Conservation (phyloP, 2,113 vertebrate genomes). For the Cygnus atratus region DNA sequence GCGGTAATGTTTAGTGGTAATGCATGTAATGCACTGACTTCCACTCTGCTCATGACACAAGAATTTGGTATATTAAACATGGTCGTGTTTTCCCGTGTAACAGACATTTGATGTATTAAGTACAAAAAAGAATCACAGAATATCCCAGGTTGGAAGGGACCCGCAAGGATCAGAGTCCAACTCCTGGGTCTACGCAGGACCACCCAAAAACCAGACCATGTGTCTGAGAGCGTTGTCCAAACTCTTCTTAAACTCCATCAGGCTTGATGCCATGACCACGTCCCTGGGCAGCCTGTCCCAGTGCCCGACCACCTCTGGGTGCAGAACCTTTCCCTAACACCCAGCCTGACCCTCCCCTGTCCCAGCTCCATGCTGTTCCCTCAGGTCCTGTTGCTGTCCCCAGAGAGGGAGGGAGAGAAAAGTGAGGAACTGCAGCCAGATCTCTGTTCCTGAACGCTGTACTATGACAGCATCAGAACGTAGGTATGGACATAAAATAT, state of each 20-base stretch:
- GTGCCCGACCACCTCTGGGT: too few species aligned
- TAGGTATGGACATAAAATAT: not conserved
- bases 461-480: too few species aligned
- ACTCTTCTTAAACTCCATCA: not conserved
- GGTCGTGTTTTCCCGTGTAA: accelerated
- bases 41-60: not conserved
- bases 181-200: not conserved
- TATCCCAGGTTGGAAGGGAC: not conserved
- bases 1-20: constrained; percentile 1
- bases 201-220: not conserved
- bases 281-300: too few species aligned
- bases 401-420: too few species aligned
- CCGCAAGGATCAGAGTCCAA: not conserved
- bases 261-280: not conserved
- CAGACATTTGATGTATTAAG: accelerated
- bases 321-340: too few species aligned
- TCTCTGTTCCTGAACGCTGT: accelerated
- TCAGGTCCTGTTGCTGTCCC: too few species aligned
- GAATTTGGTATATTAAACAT: not conserved
- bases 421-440: not conserved
- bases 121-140: not conserved
- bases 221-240: not conserved
- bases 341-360: too few species aligned
- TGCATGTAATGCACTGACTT: not conserved
- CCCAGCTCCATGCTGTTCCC: too few species aligned